These are phyloP conservation scores for Parauchenoglanis punctatus DNA, from an alignment of 2,797 vertebrate genomes.

Conservation along the genomic window DNA sequence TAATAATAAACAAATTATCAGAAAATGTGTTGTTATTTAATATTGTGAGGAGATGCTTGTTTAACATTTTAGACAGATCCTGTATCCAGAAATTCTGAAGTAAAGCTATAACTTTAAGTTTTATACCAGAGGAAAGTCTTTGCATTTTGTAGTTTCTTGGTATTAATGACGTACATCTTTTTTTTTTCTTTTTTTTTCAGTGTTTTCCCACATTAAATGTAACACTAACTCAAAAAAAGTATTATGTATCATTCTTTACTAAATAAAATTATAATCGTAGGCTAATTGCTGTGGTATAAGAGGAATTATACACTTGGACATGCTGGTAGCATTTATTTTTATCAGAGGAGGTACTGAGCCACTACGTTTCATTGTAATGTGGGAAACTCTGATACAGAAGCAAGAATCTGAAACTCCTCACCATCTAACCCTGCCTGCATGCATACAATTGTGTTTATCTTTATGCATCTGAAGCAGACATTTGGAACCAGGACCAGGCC, in stretches of 20 bases:
- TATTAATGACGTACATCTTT: neutral
- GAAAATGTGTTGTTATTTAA: neutral
- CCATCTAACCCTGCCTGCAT: neutral
- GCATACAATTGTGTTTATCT: neutral
- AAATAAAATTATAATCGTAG: neutral
- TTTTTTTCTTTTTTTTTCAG: no score
- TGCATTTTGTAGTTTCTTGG: neutral
- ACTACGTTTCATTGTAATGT: neutral
- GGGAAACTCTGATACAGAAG: neutral
- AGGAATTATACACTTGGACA: no score
- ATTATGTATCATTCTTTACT: neutral
- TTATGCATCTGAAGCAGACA: slow-evolving; percentile 17
- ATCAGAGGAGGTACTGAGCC: neutral
- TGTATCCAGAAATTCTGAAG: neutral
- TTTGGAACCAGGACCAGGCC: neutral
- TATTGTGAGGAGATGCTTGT: neutral
- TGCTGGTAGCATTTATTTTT: neutral
- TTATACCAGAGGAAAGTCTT: neutral
- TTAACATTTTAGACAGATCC: neutral
- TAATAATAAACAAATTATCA: neutral
- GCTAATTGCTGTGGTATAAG: neutral
- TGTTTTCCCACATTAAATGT: neutral
- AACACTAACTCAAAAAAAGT: neutral
- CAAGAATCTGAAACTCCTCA: neutral
- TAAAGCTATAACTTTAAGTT: neutral